Evolutionary conservation across 2,113 vertebrate genomes (phyloP), one percentile per base, ranked within the genome.

Genomic region (Daubentonia madagascariensis): DNA sequence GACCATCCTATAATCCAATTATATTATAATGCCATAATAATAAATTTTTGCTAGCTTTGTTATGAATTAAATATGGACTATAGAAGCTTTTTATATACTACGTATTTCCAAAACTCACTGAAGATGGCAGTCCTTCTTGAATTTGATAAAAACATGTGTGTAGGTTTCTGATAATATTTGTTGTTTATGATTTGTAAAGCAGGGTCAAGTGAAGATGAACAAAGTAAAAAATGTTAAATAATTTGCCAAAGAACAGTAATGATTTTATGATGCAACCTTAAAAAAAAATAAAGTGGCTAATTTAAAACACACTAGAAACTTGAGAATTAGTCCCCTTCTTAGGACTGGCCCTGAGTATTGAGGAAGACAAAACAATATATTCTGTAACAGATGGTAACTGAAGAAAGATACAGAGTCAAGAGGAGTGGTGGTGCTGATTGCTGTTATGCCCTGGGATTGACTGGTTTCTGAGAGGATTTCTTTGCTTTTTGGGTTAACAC

Each of bases 121-220:
- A n/a, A 72, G 0, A 8, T 72, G 5, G 18, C 5, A 43, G 0
- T 59, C 16, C 0, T 18, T 45, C 43, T n/a, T 37, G 12, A 75
- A 30, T 75, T 32, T 70, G 17, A 79, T 7, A 65, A 95, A 48
- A 37, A 57, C 80, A 6, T 76, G 50, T 18, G 0, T 63, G 23
- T 25, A 63, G 1, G 11, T 48, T 6, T 37, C 43, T 63, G 59
- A 32, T 8, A 65, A 8, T 25, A 45, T 78, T 78, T 59, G 16
- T 68, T 50, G 23, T 76, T 72, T 50, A 54, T 25, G 23, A 84
- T 79, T 84, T 91, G 28, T 68, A 72, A 50, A 63, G 8, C 32
- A 65, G 22, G 65, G 17, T 68, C 8, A 45, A 16, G 20, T 67
- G 4, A 65, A 3, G 6, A 52, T 40, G 3, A 87, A 52, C 16